Evolutionary conservation across 2,797 vertebrate species (phyloP), one percentile per base, ranked within the genome.

Genomic region (Fundulus diaphanus): DNA sequence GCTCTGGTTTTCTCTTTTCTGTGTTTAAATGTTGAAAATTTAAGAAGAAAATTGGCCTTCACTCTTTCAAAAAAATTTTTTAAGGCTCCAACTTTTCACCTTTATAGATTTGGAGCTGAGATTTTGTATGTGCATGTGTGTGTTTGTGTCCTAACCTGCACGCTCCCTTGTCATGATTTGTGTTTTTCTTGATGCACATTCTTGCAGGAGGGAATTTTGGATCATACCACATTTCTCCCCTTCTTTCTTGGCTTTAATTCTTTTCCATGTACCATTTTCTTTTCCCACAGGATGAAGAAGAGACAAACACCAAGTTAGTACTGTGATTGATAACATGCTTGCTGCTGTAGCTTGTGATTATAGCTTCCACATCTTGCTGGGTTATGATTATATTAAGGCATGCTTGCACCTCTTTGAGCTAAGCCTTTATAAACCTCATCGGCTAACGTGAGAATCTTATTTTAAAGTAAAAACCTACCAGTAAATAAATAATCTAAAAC

Each of bases 261-360:
- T 90, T 93, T 88, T 74, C 87, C 78, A 42, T 95, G 73, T 83
- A 54, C 77, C 12, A 73, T 71, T 94, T 88, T 92, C 85, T 88
- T 79, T 71, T 94, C 90, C 95, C 94, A 81, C 95, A 98, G 97
- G 95, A 93, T 92, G 91, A 93, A 86, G 88, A 86, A 51, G 82
- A 89, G 70, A 86, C 95, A 88, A 74, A 90, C 91, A 94, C 87
- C 95, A 97, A 97, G 97, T 98, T 96, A 98, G 97, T 98, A 96
- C 94, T 86, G 5, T 74, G 79, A 87, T 85, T 87, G 78, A 87
- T 85, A 75, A 84, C 44, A 44, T 56, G 74, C 77, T 57, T 72
- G 81, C 76, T 69, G n/a, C 82, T 68, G 76, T 83, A 72, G 73
- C 82, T 85, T 87, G 79, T 82, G 88, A 86, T 90, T 85, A 81